phyloP scores from a whole-genome alignment of 2,797 vertebrate genomes.

The Eulemur rubriventer region DNA sequence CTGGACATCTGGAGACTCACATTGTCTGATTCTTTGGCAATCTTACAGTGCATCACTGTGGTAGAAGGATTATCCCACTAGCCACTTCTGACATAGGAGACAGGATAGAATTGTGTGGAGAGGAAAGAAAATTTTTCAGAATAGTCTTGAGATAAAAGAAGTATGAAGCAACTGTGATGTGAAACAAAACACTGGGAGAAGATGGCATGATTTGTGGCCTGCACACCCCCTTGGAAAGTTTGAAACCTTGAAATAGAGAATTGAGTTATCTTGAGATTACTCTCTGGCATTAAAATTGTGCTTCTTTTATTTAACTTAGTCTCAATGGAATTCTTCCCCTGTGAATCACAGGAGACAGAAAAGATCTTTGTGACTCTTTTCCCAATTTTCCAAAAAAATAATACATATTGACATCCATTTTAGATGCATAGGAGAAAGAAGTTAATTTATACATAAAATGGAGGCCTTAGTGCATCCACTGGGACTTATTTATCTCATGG shows the following conservation, averaged over 20 bases:
- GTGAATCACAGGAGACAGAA: neutral
- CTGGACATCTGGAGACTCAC: neutral
- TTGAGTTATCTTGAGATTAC: neutral
- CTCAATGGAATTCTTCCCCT: neutral
- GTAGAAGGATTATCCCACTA: too few species aligned
- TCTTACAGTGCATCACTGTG: neutral
- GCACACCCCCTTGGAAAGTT: neutral
- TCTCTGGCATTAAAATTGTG: neutral
- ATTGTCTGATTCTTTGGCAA: neutral
- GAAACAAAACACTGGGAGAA: neutral
- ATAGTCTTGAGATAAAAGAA: neutral
- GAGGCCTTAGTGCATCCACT: neutral
- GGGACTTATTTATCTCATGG: neutral
- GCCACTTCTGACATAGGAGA: neutral
- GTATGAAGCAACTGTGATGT: neutral
- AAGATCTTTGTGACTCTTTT: neutral
- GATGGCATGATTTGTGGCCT: neutral
- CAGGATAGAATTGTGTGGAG: neutral
- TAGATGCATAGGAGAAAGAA: neutral
- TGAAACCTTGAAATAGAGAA: conserved; percentile 7
- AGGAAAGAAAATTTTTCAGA: neutral
- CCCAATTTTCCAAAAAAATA: neutral
- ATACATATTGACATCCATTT: neutral
- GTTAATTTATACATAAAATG: conserved; percentile 3
- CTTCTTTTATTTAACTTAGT: neutral